Evolutionary conservation across 2,888 invertebrate genomes (phyloP).

Genomic region (Leptinotarsa tumamoca): DNA sequence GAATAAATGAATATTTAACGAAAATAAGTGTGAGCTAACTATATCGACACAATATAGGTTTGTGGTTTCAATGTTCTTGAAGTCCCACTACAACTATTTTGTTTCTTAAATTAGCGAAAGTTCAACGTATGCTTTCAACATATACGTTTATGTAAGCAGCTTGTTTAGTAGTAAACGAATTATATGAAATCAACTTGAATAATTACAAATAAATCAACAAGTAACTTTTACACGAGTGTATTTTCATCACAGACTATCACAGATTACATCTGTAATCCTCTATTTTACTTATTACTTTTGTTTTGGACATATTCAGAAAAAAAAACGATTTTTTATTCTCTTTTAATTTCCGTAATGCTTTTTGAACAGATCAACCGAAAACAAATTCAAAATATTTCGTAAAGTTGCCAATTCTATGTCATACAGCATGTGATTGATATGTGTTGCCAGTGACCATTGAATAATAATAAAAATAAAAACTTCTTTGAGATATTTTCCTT

Average conservation of each 20-base stretch:
- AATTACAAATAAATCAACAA: conserved; percentile 25
- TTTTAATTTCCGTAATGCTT: background rate
- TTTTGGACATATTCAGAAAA: conserved; percentile 22
- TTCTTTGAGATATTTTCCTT: too few species aligned
- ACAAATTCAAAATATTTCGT: too few species aligned
- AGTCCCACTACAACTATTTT: background rate
- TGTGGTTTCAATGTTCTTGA: background rate
- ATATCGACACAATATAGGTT: background rate
- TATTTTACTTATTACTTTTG: conserved; percentile 45
- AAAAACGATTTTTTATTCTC: background rate
- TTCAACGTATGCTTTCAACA: conserved; percentile 4
- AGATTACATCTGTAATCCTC: conserved; percentile 66
- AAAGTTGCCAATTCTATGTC: too few species aligned
- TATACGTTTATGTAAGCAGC: conserved; percentile 13
- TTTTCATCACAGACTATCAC: conserved; percentile 66
- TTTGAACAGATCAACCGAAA: too few species aligned
- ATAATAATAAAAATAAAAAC: too few species aligned
- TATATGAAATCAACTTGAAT: conserved; percentile 9
- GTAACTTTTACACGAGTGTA: conserved; percentile 30
- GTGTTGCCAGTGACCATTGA: too few species aligned
- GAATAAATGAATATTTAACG: background rate
- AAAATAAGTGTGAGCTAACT: conserved; percentile 11
- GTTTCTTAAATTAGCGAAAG: conserved; percentile 1
- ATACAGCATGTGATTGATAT: too few species aligned
- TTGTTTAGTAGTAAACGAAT: conserved; percentile 19